A percentile compares a stretch with the other conserved stretches of the same genome.
These are phyloP conservation scores for Meloe dianella DNA, from an alignment of 2,888 invertebrate genomes.

Conservation along the genomic window DNA sequence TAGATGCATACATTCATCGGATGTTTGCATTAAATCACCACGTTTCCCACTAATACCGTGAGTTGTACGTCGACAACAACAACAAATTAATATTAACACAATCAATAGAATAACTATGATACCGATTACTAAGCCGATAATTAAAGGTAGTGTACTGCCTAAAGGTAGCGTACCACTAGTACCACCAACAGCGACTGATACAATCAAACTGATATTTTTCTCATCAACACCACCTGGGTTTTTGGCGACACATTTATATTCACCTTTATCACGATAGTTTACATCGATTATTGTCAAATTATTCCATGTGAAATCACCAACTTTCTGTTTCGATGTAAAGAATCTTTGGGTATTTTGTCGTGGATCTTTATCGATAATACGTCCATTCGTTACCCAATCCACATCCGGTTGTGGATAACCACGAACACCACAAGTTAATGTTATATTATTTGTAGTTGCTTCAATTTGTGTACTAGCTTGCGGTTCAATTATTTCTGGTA, in stretches of 20 bases:
- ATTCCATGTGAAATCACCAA: conserved; percentile 61
- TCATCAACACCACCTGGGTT: conserved; percentile 83
- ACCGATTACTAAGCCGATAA: conserved; percentile 60
- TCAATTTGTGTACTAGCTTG: conserved; percentile 67
- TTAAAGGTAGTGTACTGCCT: conserved; percentile 59
- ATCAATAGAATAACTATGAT: conserved; percentile 61
- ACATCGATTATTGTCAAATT: conserved; percentile 64
- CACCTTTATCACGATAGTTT: conserved; percentile 61
- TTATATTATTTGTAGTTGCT: conserved; percentile 69
- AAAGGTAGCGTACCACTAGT: conserved; percentile 36
- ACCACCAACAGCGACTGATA: conserved; percentile 34
- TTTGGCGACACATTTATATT: conserved; percentile 75
- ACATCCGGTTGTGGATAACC: conserved; percentile 80
- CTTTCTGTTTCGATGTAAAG: conserved; percentile 46
- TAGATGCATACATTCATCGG: conserved; percentile 67
- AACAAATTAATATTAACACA: conserved; percentile 57
- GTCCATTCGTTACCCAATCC: conserved; percentile 74
- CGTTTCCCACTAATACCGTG: conserved; percentile 46
- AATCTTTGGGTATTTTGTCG: conserved; percentile 60
- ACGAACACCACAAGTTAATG: conserved; percentile 75
- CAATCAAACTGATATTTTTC: conserved; percentile 71
- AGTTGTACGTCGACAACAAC: conserved; percentile 52
- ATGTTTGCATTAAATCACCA: conserved; percentile 47
- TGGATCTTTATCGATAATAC: conserved; percentile 65
- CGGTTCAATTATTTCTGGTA: conserved; percentile 75